Percentiles rank a stretch among this genome's conserved stretches.
Evolutionary conservation across 1,140 invertebrate genomes (phyloP).

Genomic region (Bombus confusus): DNA sequence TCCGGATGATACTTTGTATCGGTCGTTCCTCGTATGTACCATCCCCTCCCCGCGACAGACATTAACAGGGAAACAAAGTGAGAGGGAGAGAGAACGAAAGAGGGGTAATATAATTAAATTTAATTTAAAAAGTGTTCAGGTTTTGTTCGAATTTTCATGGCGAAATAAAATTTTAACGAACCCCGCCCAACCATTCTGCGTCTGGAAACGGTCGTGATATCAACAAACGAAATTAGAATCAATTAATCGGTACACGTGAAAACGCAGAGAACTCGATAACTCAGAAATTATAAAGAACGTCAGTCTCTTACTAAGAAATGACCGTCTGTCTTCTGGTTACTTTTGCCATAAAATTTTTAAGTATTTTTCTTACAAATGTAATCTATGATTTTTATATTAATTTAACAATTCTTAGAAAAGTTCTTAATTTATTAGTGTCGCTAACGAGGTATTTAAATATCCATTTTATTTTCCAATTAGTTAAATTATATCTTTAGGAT

Average conservation of each 20-base stretch:
- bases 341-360: not conserved
- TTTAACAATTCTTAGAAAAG: not conserved
- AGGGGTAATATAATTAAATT: slow-evolving; percentile 50
- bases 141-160: slow-evolving; percentile 22
- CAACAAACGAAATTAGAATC: slow-evolving; percentile 33
- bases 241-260: not conserved
- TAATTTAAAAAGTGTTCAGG: slow-evolving; percentile 43
- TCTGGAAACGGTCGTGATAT: not conserved
- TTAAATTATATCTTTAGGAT: not conserved
- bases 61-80: slow-evolving; percentile 23
- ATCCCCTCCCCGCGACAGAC: not conserved
- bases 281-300: not conserved
- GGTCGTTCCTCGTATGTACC: not conserved
- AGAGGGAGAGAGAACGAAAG: not conserved
- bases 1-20: slow-evolving; percentile 42
- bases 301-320: not conserved
- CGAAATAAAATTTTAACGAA: slow-evolving; percentile 49
- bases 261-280: not conserved
- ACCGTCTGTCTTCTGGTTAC: not conserved
- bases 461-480: not conserved
- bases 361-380: not conserved
- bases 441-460: not conserved
- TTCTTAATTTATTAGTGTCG: not conserved
- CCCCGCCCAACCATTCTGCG: not conserved
- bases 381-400: not conserved